These are phyloP conservation scores for Laterallus jamaicensis DNA, from an alignment of 2,113 vertebrate genomes.

Conservation along the genomic window DNA sequence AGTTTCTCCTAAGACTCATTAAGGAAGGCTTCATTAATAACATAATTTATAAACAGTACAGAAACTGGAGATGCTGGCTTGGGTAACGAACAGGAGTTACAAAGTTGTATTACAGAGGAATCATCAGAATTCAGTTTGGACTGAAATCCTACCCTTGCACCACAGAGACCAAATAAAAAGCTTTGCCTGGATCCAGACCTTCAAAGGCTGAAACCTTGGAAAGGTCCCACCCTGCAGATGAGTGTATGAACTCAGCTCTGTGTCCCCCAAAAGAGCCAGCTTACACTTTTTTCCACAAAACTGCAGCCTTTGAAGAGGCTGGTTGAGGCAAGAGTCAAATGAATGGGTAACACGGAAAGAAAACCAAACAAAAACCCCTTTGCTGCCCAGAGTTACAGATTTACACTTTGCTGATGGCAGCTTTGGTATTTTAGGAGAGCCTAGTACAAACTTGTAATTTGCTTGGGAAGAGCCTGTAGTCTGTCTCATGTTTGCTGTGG, in stretches of 20 bases:
- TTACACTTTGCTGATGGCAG: background rate
- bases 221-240: background rate
- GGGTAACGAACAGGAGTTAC: background rate
- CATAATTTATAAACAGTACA: background rate
- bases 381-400: background rate
- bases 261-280: background rate
- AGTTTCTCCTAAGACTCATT: background rate
- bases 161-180: background rate
- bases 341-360: fast-evolving
- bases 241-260: fast-evolving
- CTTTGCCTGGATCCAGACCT: background rate
- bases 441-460: background rate
- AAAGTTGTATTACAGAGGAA: background rate
- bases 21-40: background rate
- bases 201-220: background rate
- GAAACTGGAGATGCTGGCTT: background rate
- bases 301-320: background rate
- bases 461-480: background rate
- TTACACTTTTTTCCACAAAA: background rate
- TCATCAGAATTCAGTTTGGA: background rate
- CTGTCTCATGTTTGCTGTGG: background rate
- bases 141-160: background rate
- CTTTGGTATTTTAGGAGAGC: background rate
- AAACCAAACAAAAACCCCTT: background rate
- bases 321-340: background rate